Base-by-base conservation (phyloP, 2,113 vertebrate genomes). In the Climacteris rufus region DNA sequence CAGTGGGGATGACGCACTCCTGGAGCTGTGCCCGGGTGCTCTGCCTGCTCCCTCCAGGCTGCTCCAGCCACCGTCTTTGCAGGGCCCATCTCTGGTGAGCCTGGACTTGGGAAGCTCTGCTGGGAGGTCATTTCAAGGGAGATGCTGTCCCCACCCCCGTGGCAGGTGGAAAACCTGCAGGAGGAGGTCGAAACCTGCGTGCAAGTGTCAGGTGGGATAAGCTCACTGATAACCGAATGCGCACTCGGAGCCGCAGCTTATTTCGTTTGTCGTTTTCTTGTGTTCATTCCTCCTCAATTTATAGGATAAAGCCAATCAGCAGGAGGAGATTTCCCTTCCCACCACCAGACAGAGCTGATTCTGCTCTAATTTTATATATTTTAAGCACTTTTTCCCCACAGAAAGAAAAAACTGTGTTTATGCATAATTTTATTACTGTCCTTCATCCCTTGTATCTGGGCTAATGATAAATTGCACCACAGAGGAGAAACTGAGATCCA, bases 151-250 rank as follows among this genome's bases (percentile, higher is more conserved):
- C 54, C 56, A 76, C 0, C 6, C 14, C n/a, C 0, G 2, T 33
- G 50, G 45, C 13, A 16, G 37, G 61, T 80, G 27, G 53, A 85
- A 87, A 88, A n/a, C 8, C 39, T 64, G 53, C 47, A 77, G 63
- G 21, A 79, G 40, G 28, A 69, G 27, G n/a, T 13, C 3, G 9
- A 69, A 60, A 61, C 25, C 49, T 13, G 31, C 7, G 17, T 23
- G 47, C 12, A n/a, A 24, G 56, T 10, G 24, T 60, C 64, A 45
- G 47, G 70, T 52, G 27, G 74, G 54, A 64, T 44, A 39, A 65
- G 47, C 27, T 87, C 28, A 4, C 44, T 8, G 71, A 14, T 7
- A 60, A 20, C 25, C 0, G 0, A 86, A 40, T 0, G 3, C 7
- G 1, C 1, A 0, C 33, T 52, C 64, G 16, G 20, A 87, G 59